Evolutionary conservation across 1,140 invertebrate genomes (phyloP).

Genomic region (Eriosoma lanigerum): DNA sequence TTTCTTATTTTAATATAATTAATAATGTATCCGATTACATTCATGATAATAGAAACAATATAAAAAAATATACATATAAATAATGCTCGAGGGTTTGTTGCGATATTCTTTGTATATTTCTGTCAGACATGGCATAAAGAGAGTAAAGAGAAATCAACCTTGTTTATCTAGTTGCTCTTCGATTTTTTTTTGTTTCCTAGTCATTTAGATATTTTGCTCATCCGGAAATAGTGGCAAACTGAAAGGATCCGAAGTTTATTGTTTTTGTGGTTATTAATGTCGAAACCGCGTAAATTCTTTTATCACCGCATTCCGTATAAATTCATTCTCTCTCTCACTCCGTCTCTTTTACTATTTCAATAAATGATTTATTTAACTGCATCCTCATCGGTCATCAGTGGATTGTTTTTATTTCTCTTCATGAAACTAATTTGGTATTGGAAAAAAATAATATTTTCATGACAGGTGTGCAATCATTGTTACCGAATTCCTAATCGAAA

Average conservation of each 20-base stretch:
- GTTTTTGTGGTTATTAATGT: conserved; percentile 5
- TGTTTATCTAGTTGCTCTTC: conserved; percentile 4
- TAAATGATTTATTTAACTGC: too few species aligned
- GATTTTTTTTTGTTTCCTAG: background rate
- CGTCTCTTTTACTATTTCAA: too few species aligned
- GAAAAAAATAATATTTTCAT: too few species aligned
- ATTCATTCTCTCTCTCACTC: too few species aligned
- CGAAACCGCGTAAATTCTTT: too few species aligned
- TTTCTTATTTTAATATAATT: conserved; percentile 8
- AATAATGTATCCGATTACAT: background rate
- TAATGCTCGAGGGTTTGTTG: background rate
- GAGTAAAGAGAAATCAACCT: background rate
- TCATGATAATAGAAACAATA: background rate
- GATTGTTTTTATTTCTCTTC: too few species aligned
- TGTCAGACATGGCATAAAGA: background rate
- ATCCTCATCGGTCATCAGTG: too few species aligned
- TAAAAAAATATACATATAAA: background rate
- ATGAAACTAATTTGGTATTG: too few species aligned
- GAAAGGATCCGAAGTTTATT: conserved; percentile 11
- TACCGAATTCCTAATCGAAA: too few species aligned
- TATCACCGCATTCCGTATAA: too few species aligned
- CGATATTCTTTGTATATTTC: conserved; percentile 5
- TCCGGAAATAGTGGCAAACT: background rate
- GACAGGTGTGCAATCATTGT: too few species aligned
- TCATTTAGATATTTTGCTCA: background rate